phyloP scores from a whole-genome alignment of 1,140 invertebrate genomes.

The Tribolium castaneum region DNA sequence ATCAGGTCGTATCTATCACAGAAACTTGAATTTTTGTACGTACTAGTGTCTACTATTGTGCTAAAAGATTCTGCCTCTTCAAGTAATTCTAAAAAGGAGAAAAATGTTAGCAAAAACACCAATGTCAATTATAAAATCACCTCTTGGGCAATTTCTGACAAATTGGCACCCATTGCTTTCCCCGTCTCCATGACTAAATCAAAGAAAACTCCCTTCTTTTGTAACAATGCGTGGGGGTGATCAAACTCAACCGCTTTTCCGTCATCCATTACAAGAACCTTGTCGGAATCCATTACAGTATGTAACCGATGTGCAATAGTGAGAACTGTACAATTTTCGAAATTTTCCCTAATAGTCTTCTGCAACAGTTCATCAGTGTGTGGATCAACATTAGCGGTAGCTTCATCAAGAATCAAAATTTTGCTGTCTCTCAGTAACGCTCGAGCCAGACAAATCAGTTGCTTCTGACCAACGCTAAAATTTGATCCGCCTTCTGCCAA shows the following conservation, averaged over 20 bases:
- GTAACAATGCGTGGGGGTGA: conserved; percentile 54
- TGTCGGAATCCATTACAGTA: conserved; percentile 76
- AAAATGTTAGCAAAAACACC: background rate
- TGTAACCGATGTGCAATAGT: conserved; percentile 86
- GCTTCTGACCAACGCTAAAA: conserved; percentile 68
- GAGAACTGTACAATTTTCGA: conserved; percentile 80
- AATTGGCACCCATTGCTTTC: conserved; percentile 30
- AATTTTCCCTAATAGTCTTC: conserved; percentile 70
- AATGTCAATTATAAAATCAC: background rate
- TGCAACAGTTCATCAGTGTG: conserved; percentile 68
- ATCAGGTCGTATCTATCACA: too few relatives aligned
- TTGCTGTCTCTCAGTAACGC: conserved; percentile 72
- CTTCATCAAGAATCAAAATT: conserved; percentile 78
- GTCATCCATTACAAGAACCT: conserved; percentile 63
- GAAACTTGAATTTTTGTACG: too few relatives aligned
- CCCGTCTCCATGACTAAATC: conserved; percentile 74
- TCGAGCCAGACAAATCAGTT: conserved; percentile 68
- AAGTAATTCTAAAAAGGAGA: background rate
- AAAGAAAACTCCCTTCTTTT: conserved; percentile 72
- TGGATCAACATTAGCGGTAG: conserved; percentile 65
- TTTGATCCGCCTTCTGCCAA: conserved; percentile 68
- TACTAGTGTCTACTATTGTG: too few relatives aligned
- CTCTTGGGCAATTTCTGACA: background rate
- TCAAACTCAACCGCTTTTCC: conserved; percentile 57
- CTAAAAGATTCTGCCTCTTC: background rate